Conservation (phyloP, 2,797 vertebrate genomes). For the Bovichtus diacanthus region DNA sequence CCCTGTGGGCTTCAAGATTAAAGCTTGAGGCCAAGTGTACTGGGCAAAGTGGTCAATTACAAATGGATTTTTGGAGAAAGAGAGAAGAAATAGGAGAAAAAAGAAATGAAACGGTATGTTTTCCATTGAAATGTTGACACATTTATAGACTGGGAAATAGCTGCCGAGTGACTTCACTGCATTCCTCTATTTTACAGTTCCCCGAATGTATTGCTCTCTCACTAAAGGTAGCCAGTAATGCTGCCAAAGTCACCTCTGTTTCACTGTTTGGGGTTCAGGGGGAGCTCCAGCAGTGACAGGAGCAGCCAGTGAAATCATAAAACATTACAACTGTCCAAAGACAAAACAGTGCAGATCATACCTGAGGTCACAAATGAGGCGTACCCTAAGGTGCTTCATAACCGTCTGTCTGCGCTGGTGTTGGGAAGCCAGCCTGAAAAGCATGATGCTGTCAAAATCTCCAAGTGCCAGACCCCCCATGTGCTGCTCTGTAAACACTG, state of each 20-base stretch:
- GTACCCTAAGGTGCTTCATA: slow-evolving; percentile 25
- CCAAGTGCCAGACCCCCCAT: slow-evolving; percentile 55
- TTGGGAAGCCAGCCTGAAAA: slow-evolving; percentile 26
- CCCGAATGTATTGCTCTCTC: slow-evolving; percentile 63
- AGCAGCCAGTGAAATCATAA: slow-evolving; percentile 60
- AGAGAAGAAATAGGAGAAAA: slow-evolving; percentile 22
- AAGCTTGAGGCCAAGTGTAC: slow-evolving; percentile 48
- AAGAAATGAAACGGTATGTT: slow-evolving; percentile 68
- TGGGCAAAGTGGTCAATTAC: slow-evolving; percentile 69
- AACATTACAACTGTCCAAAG: slow-evolving; percentile 51
- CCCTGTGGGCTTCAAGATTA: slow-evolving; percentile 46
- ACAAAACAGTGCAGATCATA: slow-evolving; percentile 31
- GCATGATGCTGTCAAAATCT: slow-evolving; percentile 48
- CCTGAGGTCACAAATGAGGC: slow-evolving; percentile 37
- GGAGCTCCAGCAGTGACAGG: slow-evolving; percentile 51
- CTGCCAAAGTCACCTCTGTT: slow-evolving; percentile 65
- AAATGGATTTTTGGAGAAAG: slow-evolving; percentile 55
- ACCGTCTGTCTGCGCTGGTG: slow-evolving; percentile 44
- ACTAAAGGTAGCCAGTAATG: slow-evolving; percentile 63
- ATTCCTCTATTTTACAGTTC: slow-evolving; percentile 81
- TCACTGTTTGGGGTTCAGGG: slow-evolving; percentile 26
- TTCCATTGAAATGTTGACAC: slow-evolving; percentile 81
- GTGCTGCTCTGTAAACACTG: slow-evolving; percentile 60
- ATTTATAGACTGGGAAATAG: slow-evolving; percentile 84
- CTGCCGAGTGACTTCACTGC: slow-evolving; percentile 79